Percentiles rank a stretch among this genome's conserved stretches.
Conservation (phyloP, 1,140 invertebrate species). For the Elymnias hypermnestra region DNA sequence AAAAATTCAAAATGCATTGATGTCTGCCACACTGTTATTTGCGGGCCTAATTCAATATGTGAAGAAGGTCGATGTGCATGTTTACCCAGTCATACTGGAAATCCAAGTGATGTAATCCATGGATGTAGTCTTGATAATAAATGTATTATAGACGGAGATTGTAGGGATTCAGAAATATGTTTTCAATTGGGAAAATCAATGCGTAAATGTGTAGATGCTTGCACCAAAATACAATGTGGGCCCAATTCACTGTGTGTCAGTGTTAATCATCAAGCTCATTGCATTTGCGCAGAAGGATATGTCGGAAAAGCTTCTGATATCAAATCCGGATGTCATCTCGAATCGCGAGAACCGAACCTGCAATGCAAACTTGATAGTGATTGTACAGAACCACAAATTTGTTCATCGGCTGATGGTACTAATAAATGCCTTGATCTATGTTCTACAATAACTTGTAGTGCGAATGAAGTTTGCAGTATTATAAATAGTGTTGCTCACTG, state of each 20-base stretch:
- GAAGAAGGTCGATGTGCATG: conserved; percentile 88
- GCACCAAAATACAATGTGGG: conserved; percentile 91
- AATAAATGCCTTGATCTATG: conserved; percentile 87
- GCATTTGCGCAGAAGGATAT: conserved; percentile 88
- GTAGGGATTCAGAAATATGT: conserved; percentile 88
- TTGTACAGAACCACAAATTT: conserved; percentile 81
- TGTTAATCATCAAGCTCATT: conserved; percentile 88
- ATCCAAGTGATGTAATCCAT: conserved; percentile 81
- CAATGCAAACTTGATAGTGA: conserved; percentile 84
- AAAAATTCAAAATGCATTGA: conserved; percentile 83
- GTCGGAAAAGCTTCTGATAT: conserved; percentile 87
- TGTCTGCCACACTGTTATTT: conserved; percentile 83
- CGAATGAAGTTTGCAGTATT: conserved; percentile 88
- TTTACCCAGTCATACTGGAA: conserved; percentile 85
- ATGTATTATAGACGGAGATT: conserved; percentile 88
- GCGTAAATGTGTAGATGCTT: conserved; percentile 90
- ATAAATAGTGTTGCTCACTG: conserved; percentile 82
- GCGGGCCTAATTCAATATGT: conserved; percentile 89
- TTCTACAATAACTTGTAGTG: conserved; percentile 85
- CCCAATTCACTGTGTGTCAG: conserved; percentile 92
- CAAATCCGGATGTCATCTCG: conserved; percentile 84
- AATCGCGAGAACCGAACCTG: conserved; percentile 74
- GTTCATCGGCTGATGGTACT: conserved; percentile 77
- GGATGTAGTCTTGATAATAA: conserved; percentile 85
- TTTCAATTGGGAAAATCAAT: conserved; percentile 86